Evolutionary conservation across 1,140 invertebrate species (phyloP).

Genomic region (Pseudomyrmex cubaensis): DNA sequence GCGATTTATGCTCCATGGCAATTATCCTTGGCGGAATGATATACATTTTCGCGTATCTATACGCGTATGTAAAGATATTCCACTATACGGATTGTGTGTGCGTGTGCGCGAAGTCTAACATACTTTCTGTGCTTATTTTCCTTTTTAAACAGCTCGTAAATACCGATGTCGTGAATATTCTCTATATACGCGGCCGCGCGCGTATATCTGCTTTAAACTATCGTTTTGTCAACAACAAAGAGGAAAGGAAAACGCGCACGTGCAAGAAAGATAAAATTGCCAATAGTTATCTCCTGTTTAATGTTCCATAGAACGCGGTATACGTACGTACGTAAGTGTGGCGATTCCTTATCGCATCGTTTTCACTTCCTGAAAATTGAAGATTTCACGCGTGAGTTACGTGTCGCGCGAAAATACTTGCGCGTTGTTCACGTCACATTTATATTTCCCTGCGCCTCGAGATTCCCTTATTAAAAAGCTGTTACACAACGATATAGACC

Average conservation of each 20-base stretch:
- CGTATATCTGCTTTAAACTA: conserved; percentile 3
- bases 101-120: neutral
- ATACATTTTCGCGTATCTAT: conserved; percentile 30
- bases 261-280: conserved; percentile 37
- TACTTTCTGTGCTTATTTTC: conserved; percentile 16
- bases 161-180: conserved; percentile 6
- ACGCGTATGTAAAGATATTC: neutral
- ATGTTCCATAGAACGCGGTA: conserved; percentile 19
- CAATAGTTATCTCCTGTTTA: conserved; percentile 31
- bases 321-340: neutral
- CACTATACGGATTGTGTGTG: neutral
- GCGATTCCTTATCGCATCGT: neutral
- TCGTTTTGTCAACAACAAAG: conserved; percentile 13
- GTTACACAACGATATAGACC: neutral
- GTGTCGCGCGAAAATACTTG: neutral
- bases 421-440: neutral
- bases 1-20: conserved; percentile 13
- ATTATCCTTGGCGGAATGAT: conserved; percentile 16
- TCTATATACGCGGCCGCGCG: neutral
- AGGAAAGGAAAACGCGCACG: neutral
- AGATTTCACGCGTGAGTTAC: neutral
- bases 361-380: conserved; percentile 13
- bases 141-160: conserved; percentile 14
- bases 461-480: conserved; percentile 9
- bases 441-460: neutral